phyloP scores from a whole-genome alignment of 2,888 invertebrate species.

The Agriopis aurantiaria region DNA sequence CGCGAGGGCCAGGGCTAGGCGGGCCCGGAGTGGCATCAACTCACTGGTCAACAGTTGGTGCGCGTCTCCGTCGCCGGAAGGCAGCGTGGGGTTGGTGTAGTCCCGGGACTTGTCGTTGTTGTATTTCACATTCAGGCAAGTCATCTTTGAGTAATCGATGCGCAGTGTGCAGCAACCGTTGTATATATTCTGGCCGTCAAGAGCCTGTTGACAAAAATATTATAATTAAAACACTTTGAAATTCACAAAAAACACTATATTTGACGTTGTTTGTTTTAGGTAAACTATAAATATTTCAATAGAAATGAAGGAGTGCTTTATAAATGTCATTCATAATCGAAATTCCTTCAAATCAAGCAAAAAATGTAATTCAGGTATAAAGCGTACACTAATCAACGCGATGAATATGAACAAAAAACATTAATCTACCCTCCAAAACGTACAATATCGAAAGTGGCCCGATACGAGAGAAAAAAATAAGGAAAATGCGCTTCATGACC shows the following conservation, averaged over 20 bases:
- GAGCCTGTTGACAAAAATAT: constrained; percentile 87
- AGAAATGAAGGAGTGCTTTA: too few species aligned
- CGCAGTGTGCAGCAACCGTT: constrained; percentile 99
- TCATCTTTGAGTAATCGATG: constrained; percentile 99
- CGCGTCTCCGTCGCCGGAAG: constrained; percentile 94
- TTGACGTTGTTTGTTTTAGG: neutral
- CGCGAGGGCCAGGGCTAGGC: constrained; percentile 83
- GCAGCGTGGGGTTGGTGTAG: constrained; percentile 99
- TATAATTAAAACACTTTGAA: neutral
- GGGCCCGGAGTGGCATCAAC: constrained; percentile 86
- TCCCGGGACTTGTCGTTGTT: constrained; percentile 99
- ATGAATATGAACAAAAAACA: constrained; percentile 16
- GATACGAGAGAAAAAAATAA: constrained; percentile 48
- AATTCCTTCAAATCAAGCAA: too few species aligned
- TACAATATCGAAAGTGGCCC: constrained; percentile 40
- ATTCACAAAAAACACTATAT: neutral
- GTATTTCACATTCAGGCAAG: constrained; percentile 99
- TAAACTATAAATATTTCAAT: too few species aligned
- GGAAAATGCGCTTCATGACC: constrained; percentile 66
- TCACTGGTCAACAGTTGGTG: constrained; percentile 89
- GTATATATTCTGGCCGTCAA: constrained; percentile 99
- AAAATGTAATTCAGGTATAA: neutral
- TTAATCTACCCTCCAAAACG: constrained; percentile 36
- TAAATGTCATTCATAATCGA: too few species aligned
- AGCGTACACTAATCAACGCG: constrained; percentile 3